A percentile compares a stretch with the other conserved stretches of the same genome.
Evolutionary conservation across 2,797 vertebrate species (phyloP).

Genomic region (Pelochelys cantorii): DNA sequence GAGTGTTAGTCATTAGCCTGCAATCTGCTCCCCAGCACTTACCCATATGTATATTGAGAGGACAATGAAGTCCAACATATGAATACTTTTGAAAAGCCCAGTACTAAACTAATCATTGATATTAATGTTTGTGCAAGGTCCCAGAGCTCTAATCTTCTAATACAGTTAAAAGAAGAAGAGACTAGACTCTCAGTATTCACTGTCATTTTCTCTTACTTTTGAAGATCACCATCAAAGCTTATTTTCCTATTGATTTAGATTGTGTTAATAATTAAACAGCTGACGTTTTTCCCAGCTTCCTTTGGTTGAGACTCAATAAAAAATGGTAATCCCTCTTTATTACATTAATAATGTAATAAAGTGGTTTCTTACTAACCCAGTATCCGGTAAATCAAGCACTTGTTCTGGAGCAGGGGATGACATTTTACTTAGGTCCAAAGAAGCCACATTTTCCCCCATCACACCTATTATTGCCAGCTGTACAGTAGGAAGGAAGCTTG

Average conservation of each 20-base stretch:
- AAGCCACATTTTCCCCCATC: neutral
- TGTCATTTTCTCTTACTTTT: conserved; percentile 45
- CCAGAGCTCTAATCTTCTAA: neutral
- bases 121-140: neutral
- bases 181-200: conserved; percentile 2
- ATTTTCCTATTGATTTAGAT: conserved; percentile 58
- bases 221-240: conserved; percentile 62
- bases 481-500: conserved; percentile 11
- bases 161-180: conserved; percentile 30
- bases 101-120: conserved; percentile 21
- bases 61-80: neutral
- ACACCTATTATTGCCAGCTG: neutral
- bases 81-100: neutral
- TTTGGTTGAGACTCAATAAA: conserved; percentile 46
- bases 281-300: conserved; percentile 51
- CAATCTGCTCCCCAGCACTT: conserved; percentile 6
- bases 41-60: neutral
- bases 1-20: neutral
- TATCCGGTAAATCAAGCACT: conserved; percentile 33
- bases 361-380: conserved; percentile 14
- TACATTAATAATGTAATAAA: conserved; percentile 13
- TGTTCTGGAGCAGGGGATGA: conserved; percentile 25
- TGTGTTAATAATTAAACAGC: conserved; percentile 62
- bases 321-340: conserved; percentile 63
- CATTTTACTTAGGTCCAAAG: conserved; percentile 14